Evolutionary conservation across 2,888 invertebrate species (phyloP).

Genomic region (Drosophila lacicola): DNA sequence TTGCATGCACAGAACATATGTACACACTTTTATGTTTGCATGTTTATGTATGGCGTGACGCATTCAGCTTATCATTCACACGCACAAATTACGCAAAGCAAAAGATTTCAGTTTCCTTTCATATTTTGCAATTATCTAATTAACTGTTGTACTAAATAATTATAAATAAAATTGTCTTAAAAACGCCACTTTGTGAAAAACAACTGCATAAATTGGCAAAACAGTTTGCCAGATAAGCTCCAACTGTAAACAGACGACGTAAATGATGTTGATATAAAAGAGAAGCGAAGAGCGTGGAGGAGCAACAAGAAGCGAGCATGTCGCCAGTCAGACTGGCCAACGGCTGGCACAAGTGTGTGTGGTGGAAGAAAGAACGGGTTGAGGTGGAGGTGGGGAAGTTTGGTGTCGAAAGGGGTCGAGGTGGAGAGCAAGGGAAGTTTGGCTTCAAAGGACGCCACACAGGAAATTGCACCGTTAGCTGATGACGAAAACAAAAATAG

Average conservation of each 20-base stretch:
- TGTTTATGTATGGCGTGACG: slow-evolving; percentile 32
- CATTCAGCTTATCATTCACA: slow-evolving; percentile 36
- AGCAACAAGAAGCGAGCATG: slow-evolving; percentile 30
- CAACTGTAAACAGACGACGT: slow-evolving; percentile 49
- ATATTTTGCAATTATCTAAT: background rate
- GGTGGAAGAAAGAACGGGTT: background rate
- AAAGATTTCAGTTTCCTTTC: background rate
- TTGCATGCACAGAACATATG: background rate
- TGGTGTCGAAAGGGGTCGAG: no score
- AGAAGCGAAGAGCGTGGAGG: slow-evolving; percentile 19
- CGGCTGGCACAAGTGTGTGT: slow-evolving; percentile 63
- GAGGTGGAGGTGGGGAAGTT: background rate
- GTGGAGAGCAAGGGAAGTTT: background rate
- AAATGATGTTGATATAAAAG: slow-evolving; percentile 56
- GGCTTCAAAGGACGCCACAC: slow-evolving; percentile 33
- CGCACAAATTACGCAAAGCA: slow-evolving; percentile 4
- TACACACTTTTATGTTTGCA: background rate
- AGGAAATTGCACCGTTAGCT: slow-evolving; percentile 71
- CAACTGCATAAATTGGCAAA: slow-evolving; percentile 24
- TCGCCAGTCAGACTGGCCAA: slow-evolving; percentile 77
- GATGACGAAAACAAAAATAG: slow-evolving; percentile 65
- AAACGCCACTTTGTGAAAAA: background rate
- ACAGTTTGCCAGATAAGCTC: slow-evolving; percentile 36
- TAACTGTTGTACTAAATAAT: background rate
- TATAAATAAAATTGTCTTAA: no score